Evolutionary conservation across 2,888 invertebrate species (phyloP), one percentile per base, ranked within the genome.

Genomic region (Plebejus anna): DNA sequence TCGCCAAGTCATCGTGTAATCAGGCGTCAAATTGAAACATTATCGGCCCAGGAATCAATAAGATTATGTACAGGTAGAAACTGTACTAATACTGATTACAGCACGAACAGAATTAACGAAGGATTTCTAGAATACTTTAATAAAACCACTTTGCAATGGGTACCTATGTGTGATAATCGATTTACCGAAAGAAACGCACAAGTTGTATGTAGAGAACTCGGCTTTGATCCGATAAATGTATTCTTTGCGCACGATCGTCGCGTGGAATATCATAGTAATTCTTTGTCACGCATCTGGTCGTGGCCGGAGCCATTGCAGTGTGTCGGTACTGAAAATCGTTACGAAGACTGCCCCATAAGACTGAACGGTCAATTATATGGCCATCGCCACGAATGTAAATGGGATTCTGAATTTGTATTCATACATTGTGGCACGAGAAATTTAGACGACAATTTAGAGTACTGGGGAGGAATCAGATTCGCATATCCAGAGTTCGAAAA

Each of bases 401-500:
- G 98, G 97, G 96, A 98, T 87, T 97, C 97, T 1, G 95, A 97
- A 71, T 99, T 98, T 85, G 98, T 99, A 0, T 99, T 99, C 85
- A 96, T 99, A 22, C 96, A 97, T 82, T 99, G 99, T 85, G 98
- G 98, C 0, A 91, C 94, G 77, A 94, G 96, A 83, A 96, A 96
- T 85, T 89, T 96, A 5, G 93, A 95, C 4, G 92, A 95, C 13
- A 91, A 94, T 28, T 94, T 95, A 77, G 96, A 97, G 75, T 98
- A 98, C 85, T 99, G 99, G 99, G 99, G 99, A 70, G 99, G 99
- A 57, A 96, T 99, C 79, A 95, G 99, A 79, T 98, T 99, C 86
- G 96, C 98, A 0, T 96, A 97, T 85, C 95, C 97, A 3, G 97
- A 98, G 86, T 98, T 98, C 86, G 98, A 99, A 87, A 97, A 97